These are phyloP conservation scores for Tetragnatha versicolor DNA, from an alignment of 1,140 invertebrate species.

Conservation along the genomic window DNA sequence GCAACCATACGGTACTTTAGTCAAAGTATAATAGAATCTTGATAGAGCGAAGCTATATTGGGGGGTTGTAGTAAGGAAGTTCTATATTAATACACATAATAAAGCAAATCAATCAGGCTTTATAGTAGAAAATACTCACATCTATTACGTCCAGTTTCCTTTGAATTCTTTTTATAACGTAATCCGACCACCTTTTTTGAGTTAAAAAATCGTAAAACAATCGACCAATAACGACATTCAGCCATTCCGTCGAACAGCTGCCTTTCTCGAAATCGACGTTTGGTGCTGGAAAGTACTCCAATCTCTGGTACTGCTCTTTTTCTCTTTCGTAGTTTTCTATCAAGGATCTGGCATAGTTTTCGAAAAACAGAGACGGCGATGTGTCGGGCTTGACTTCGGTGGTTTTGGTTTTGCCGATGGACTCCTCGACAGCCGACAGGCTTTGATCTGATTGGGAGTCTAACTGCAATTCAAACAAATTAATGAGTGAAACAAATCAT, in stretches of 20 bases:
- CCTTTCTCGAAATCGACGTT: constrained; percentile 30
- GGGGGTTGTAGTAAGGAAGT: too few relatives aligned
- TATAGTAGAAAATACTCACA: constrained; percentile 62
- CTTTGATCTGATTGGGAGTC: too few relatives aligned
- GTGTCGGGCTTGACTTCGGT: too few relatives aligned
- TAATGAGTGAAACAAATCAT: too few relatives aligned
- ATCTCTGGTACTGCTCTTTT: neutral
- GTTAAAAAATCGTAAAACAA: constrained; percentile 81
- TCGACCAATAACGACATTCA: constrained; percentile 79
- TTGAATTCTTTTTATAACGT: constrained; percentile 77
- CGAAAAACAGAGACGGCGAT: neutral
- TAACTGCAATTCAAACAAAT: too few relatives aligned
- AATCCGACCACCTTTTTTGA: constrained; percentile 70
- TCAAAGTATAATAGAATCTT: too few relatives aligned
- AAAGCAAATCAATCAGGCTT: neutral
- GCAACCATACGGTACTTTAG: too few relatives aligned
- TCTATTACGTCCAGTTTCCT: constrained; percentile 85
- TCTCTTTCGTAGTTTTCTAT: constrained; percentile 17
- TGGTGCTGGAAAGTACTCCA: neutral
- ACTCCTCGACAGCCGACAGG: too few relatives aligned
- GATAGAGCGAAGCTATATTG: too few relatives aligned
- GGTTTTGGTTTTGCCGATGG: too few relatives aligned
- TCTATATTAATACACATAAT: too few relatives aligned
- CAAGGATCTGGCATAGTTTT: neutral
- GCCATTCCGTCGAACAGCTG: constrained; percentile 66